phyloP scores from a whole-genome alignment of 2,888 invertebrate species.

The Drosophila emarginata region DNA sequence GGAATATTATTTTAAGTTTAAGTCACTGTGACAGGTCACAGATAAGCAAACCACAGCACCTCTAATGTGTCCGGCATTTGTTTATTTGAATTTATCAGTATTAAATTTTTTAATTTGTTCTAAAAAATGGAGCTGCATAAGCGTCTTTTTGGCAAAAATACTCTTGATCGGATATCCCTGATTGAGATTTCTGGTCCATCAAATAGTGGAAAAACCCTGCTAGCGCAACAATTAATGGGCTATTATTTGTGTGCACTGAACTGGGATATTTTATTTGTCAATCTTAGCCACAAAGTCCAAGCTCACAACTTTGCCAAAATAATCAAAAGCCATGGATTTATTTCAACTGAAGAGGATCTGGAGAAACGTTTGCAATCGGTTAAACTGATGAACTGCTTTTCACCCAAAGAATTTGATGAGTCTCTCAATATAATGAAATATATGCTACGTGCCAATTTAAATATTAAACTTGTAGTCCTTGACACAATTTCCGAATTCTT shows the following conservation, averaged over 20 bases:
- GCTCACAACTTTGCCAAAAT: slow-evolving; percentile 22
- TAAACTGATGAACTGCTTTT: slow-evolving; percentile 40
- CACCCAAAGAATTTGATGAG: slow-evolving; percentile 23
- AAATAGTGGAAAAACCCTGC: slow-evolving; percentile 39
- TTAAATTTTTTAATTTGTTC: neutral
- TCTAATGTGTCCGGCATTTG: neutral
- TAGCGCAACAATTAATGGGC: slow-evolving; percentile 40
- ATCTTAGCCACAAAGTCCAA: slow-evolving; percentile 44
- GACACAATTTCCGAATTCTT: slow-evolving; percentile 51
- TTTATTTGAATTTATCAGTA: neutral
- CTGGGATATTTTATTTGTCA: slow-evolving; percentile 40
- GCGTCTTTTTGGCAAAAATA: slow-evolving; percentile 4
- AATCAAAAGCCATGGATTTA: neutral
- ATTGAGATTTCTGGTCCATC: slow-evolving; percentile 45
- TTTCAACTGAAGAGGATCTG: slow-evolving; percentile 8
- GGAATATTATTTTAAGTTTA: too few species aligned
- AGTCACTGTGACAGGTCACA: neutral
- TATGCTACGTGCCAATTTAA: slow-evolving; percentile 29
- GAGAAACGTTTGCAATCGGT: slow-evolving; percentile 35
- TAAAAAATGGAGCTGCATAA: neutral
- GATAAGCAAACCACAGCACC: neutral
- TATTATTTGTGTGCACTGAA: neutral
- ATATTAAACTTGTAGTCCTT: slow-evolving; percentile 32
- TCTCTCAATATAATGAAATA: slow-evolving; percentile 33
- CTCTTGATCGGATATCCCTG: slow-evolving; percentile 20